These are phyloP conservation scores for Hedychridium roseum DNA, from an alignment of 2,888 invertebrate species.

Conservation along the genomic window DNA sequence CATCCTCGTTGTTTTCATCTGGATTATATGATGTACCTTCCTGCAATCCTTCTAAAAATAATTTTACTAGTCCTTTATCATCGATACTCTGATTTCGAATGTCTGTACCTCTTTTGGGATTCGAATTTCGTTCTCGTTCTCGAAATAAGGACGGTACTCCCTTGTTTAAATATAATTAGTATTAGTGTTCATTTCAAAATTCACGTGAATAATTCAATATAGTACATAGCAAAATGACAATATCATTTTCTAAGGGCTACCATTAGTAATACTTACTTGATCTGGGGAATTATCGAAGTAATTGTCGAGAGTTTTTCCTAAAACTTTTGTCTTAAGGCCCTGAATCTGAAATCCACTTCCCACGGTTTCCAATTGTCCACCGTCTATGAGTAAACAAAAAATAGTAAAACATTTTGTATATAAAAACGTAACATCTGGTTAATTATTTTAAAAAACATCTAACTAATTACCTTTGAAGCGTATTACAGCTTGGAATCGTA, in stretches of 20 bases:
- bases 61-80: constrained; percentile 32
- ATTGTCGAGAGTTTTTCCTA: constrained; percentile 46
- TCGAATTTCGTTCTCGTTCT: constrained; percentile 50
- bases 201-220: constrained; percentile 16
- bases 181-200: background rate
- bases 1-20: constrained; percentile 32
- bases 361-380: constrained; percentile 63
- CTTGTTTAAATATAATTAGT: too few relatives aligned
- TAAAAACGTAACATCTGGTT: too few relatives aligned
- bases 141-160: constrained; percentile 52
- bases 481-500: too few relatives aligned
- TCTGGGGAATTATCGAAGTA: constrained; percentile 43
- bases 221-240: background rate
- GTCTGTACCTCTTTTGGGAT: constrained; percentile 37
- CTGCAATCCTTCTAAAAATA: constrained; percentile 42
- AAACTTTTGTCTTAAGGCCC: constrained; percentile 50
- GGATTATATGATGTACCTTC: constrained; percentile 34
- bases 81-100: constrained; percentile 20
- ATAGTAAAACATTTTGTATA: too few relatives aligned
- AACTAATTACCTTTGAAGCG: too few relatives aligned
- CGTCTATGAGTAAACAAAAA: too few relatives aligned
- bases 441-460: too few relatives aligned
- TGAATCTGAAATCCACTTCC: constrained; percentile 63
- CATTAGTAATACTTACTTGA: constrained; percentile 44
- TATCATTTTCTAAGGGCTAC: background rate